Base-by-base conservation (phyloP, 1,140 invertebrate genomes). In the Propsilocerus akamusi region DNA sequence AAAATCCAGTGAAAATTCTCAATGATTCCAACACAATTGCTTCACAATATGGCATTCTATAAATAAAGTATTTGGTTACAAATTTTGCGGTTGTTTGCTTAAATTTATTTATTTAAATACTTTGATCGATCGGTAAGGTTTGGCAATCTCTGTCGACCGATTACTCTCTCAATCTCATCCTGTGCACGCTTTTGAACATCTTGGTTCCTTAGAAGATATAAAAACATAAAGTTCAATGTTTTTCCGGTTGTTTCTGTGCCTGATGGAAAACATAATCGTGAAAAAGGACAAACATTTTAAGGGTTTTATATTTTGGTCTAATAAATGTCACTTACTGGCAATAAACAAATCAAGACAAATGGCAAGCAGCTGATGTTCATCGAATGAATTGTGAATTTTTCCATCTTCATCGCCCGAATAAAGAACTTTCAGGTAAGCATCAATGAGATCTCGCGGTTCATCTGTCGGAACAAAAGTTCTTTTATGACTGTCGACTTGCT, bases 211-310 rank as follows among this genome's bases (percentile, higher is more conserved):
- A 88, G 72, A 53, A 93, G 65, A 54, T 85, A 80, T 48, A 88
- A 73, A 48, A 93, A 81, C 32, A 78, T 75, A 59, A 87, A 88
- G 20, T 77, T 76, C 54, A 88, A 66, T 23, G 76, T 77, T 57
- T 86, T 87, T 22, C 74, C 78, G 0, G 85, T 86, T 0, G 86
- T 88, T 63, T 90, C 85, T 0, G 83, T 81, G 1, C 84, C 85
- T n/a, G n/a, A n/a, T n/a, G n/a, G n/a, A n/a, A n/a, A n/a, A n/a
- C n/a, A n/a, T n/a, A n/a, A n/a, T n/a, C n/a, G n/a, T n/a, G n/a
- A n/a, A n/a, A n/a, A n/a, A n/a, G n/a, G n/a, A n/a, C n/a, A n/a
- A n/a, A n/a, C n/a, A n/a, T n/a, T n/a, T n/a, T n/a, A n/a, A n/a
- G n/a, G n/a, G n/a, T n/a, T n/a, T n/a, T n/a, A n/a, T n/a, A n/a